Percentiles rank a stretch among this genome's conserved stretches.
phyloP scores from a whole-genome alignment of 2,888 invertebrate genomes.

The Drepana falcataria region DNA sequence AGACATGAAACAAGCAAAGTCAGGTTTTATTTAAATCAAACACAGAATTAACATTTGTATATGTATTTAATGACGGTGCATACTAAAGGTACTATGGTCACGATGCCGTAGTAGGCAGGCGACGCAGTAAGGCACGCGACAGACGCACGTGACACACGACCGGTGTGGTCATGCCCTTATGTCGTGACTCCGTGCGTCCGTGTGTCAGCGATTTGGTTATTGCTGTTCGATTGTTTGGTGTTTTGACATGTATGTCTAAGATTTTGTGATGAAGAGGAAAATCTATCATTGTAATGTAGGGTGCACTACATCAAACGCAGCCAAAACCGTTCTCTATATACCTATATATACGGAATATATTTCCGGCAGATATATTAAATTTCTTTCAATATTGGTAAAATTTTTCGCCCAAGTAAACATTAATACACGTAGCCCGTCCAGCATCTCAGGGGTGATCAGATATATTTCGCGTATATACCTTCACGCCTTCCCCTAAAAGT shows the following conservation, averaged over 20 bases:
- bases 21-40: conserved; percentile 35
- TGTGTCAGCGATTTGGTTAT: conserved; percentile 15
- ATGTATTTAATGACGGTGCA: conserved; percentile 16
- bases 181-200: conserved; percentile 50
- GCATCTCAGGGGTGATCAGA: no score
- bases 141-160: conserved; percentile 46
- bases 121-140: conserved; percentile 52
- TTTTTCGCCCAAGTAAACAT: no score
- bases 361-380: no score
- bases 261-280: background rate
- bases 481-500: no score
- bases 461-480: no score
- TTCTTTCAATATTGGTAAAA: no score
- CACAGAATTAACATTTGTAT: conserved; percentile 33
- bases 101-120: conserved; percentile 4
- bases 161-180: conserved; percentile 45
- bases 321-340: no score
- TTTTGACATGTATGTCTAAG: background rate
- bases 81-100: conserved; percentile 15
- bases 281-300: no score
- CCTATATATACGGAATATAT: no score
- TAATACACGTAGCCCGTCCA: no score
- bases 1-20: conserved; percentile 23
- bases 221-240: conserved; percentile 12
- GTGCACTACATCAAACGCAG: no score